Evolutionary conservation across 1,140 invertebrate species (phyloP).

Genomic region (Laupala kohalensis): DNA sequence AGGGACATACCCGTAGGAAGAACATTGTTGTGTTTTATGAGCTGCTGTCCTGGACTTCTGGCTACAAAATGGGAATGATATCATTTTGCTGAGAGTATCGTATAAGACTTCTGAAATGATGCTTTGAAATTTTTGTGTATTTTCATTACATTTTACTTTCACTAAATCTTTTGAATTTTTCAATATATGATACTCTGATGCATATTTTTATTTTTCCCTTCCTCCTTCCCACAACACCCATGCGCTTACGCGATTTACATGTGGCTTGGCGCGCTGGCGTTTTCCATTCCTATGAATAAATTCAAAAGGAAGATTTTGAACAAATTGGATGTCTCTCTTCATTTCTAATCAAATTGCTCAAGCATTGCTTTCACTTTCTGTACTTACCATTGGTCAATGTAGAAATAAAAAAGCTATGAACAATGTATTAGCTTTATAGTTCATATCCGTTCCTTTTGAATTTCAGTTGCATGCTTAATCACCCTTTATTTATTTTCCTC

Average conservation of each 20-base stretch:
- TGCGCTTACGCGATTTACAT: constrained; percentile 1
- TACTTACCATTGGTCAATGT: too few species aligned
- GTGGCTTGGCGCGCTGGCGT: constrained; percentile 3
- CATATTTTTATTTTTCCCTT: neutral
- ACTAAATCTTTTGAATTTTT: neutral
- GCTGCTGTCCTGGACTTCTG: neutral
- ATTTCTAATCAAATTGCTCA: too few species aligned
- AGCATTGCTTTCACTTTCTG: too few species aligned
- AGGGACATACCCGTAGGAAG: neutral
- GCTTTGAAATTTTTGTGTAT: neutral
- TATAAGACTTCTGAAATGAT: neutral
- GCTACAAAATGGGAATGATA: neutral
- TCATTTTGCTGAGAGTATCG: neutral
- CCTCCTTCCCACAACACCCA: neutral
- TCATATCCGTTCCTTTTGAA: too few species aligned
- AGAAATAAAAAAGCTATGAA: too few species aligned
- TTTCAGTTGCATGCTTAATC: too few species aligned
- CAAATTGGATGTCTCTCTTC: neutral
- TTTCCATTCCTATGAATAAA: neutral
- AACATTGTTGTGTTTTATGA: neutral
- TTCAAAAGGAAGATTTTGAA: neutral
- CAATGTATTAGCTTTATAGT: too few species aligned
- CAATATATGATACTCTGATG: neutral
- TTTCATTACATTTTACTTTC: neutral
- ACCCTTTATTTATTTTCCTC: too few species aligned